Evolutionary conservation across 2,113 vertebrate species (phyloP).

Genomic region (Dicerorhinus sumatrensis): DNA sequence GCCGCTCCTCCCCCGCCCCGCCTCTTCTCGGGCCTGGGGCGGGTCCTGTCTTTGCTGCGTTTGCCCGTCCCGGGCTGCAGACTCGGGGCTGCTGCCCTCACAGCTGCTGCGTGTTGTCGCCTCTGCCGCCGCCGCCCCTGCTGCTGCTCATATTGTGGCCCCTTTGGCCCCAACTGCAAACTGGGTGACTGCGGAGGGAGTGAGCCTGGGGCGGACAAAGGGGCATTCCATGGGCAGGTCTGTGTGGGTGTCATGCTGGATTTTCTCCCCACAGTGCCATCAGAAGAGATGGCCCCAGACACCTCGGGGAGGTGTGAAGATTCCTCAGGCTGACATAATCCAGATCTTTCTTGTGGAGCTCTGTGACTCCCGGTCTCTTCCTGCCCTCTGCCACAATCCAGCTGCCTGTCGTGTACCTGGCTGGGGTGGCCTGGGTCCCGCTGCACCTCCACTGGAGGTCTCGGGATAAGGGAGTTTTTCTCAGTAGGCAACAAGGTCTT

Average conservation of each 20-base stretch:
- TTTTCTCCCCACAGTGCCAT: not conserved
- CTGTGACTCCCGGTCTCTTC: not conserved
- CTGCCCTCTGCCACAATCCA: not conserved
- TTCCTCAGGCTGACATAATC: not conserved
- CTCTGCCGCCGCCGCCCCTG: not conserved
- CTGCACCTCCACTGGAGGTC: accelerated
- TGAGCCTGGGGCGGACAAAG: accelerated
- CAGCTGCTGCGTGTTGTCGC: accelerated
- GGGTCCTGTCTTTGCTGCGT: not conserved
- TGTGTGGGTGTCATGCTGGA: not conserved
- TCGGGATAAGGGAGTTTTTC: not conserved
- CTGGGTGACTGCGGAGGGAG: not conserved
- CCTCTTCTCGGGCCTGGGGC: not conserved
- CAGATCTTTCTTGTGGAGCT: not conserved
- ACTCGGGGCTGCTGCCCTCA: no score
- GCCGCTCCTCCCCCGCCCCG: accelerated
- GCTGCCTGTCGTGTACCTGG: accelerated
- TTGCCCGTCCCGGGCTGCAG: not conserved
- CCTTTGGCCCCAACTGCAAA: not conserved
- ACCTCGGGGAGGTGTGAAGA: not conserved
- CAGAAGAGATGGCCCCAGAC: not conserved
- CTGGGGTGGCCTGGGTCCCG: not conserved
- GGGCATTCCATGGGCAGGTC: not conserved
- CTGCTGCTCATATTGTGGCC: not conserved
- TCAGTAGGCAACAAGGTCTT: not conserved